Evolutionary conservation across 2,113 vertebrate species (phyloP).

Genomic region (Malurus alboscapulatus): DNA sequence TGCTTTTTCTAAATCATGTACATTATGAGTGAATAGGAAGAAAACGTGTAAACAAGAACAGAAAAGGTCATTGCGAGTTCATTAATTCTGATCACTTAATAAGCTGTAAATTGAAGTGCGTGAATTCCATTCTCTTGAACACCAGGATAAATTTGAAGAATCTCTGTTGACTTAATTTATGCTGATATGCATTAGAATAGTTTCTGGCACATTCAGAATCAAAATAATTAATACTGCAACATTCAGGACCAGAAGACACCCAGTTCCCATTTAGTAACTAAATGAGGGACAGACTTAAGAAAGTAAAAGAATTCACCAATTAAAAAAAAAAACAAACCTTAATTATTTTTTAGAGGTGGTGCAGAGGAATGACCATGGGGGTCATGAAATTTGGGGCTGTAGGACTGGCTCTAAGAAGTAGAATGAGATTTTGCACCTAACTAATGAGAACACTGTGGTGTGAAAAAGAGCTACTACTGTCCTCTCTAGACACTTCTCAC

Average conservation of each 20-base stretch:
- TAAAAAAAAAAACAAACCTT: background rate
- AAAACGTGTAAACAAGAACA: constrained; percentile 55
- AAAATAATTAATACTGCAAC: constrained; percentile 52
- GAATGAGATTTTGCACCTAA: background rate
- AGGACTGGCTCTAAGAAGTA: background rate
- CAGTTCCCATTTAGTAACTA: background rate
- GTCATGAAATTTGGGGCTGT: background rate
- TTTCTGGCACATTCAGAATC: constrained; percentile 37
- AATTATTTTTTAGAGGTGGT: background rate
- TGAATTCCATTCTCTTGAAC: constrained; percentile 59
- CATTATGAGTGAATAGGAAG: constrained; percentile 34
- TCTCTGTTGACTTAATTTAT: constrained; percentile 57
- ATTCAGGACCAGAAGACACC: background rate
- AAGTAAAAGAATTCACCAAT: background rate
- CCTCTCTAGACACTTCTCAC: background rate
- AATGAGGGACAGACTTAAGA: background rate
- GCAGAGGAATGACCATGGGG: background rate
- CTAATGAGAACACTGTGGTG: background rate
- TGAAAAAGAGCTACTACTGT: background rate
- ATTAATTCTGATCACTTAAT: constrained; percentile 69
- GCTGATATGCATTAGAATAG: constrained; percentile 60
- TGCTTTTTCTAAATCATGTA: constrained; percentile 22
- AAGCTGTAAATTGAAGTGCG: constrained; percentile 62
- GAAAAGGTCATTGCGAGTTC: constrained; percentile 36
- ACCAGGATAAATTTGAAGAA: constrained; percentile 59